Evolutionary conservation across 2,113 vertebrate genomes (phyloP).

Genomic region (Gorsachius goisagi): DNA sequence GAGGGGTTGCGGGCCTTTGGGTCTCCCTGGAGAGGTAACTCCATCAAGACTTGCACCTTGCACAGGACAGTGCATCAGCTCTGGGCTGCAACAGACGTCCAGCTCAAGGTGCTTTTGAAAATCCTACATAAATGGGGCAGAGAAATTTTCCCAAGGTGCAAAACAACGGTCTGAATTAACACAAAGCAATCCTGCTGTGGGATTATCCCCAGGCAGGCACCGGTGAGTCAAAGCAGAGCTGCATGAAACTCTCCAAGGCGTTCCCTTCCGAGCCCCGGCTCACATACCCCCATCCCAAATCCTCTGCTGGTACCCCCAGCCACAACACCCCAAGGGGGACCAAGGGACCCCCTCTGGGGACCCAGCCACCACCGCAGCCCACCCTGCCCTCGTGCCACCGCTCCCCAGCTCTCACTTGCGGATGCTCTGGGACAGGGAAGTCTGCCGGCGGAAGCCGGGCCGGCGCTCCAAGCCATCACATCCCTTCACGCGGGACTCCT

Average conservation of each 20-base stretch:
- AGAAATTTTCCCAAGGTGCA: not conserved
- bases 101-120: not conserved
- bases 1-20: not conserved
- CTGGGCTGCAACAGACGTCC: not conserved
- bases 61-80: rapidly evolving
- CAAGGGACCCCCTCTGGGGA: rapidly evolving
- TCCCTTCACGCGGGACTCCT: slow-evolving; percentile 68
- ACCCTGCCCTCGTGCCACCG: rapidly evolving
- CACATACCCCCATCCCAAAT: not conserved
- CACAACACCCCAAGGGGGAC: rapidly evolving
- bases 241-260: rapidly evolving
- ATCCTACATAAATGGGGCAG: not conserved
- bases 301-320: not conserved
- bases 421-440: slow-evolving; percentile 92
- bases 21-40: not conserved
- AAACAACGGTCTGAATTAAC: not conserved
- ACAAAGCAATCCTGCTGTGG: not conserved
- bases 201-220: not conserved
- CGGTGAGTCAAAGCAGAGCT: not conserved
- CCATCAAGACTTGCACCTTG: not conserved
- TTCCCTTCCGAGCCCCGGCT: not conserved
- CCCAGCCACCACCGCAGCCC: not conserved
- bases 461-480: slow-evolving; percentile 60
- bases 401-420: slow-evolving; percentile 76
- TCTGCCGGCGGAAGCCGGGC: slow-evolving; percentile 80